Evolutionary conservation across 2,113 vertebrate species (phyloP).

Genomic region (Myrmecobius fasciatus): DNA sequence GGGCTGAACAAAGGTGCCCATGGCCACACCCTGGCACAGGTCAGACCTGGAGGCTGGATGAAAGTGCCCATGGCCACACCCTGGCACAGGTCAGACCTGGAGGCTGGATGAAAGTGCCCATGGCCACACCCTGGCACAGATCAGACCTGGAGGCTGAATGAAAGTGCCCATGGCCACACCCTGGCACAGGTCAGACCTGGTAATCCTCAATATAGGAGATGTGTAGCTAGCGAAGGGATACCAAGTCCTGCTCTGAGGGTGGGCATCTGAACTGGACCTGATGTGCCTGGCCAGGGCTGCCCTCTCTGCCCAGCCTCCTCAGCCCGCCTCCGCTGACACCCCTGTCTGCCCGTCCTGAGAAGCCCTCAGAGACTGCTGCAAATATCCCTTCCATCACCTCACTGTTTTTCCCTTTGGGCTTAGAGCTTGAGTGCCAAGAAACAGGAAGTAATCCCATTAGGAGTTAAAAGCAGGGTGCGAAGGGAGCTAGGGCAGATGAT

Average conservation of each 20-base stretch:
- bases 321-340: background rate
- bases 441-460: slow-evolving; percentile 43
- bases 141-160: no score
- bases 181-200: no score
- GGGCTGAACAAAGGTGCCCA: no score
- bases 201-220: background rate
- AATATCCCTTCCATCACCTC: slow-evolving; percentile 30
- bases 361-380: background rate
- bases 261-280: background rate
- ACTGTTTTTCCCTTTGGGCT: slow-evolving; percentile 35
- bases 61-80: no score
- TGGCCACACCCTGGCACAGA: no score
- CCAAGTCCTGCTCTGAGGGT: no score
- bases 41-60: no score
- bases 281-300: background rate
- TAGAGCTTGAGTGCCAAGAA: slow-evolving; percentile 50
- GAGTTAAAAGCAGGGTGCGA: background rate
- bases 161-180: no score
- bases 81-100: no score
- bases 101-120: no score
- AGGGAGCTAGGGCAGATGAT: background rate
- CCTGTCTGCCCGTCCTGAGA: background rate
- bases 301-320: no score
- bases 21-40: no score
- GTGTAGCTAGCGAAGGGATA: background rate